A percentile compares a stretch with the other conserved stretches of the same genome.
These are phyloP conservation scores for Ailuropoda melanoleuca DNA, from an alignment of 2,113 vertebrate genomes.

Conservation along the genomic window DNA sequence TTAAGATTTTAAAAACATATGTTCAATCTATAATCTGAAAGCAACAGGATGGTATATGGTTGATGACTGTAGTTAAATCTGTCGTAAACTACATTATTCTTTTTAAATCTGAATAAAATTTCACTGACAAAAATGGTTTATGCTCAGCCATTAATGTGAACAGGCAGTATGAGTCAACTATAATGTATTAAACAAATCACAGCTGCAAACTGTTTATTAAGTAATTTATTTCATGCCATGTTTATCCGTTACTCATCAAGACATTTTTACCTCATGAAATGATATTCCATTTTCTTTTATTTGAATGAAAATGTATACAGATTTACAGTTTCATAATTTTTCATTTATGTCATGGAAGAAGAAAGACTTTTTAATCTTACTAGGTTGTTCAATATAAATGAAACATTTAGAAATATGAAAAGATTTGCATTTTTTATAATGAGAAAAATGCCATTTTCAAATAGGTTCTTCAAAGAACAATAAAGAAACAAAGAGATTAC, in stretches of 20 bases:
- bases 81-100: constrained; percentile 75
- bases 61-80: constrained; percentile 72
- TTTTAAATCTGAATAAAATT: constrained; percentile 79
- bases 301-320: constrained; percentile 39
- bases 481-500: not conserved
- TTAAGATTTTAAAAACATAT: constrained; percentile 72
- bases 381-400: not conserved
- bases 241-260: constrained; percentile 51
- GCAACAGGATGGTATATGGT: constrained; percentile 64
- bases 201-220: constrained; percentile 57
- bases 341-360: constrained; percentile 5
- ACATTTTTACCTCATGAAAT: constrained; percentile 51
- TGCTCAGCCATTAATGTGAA: constrained; percentile 70
- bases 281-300: constrained; percentile 58
- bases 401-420: constrained; percentile 39
- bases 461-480: constrained; percentile 26
- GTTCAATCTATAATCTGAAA: constrained; percentile 69
- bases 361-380: constrained; percentile 16
- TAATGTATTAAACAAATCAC: constrained; percentile 69
- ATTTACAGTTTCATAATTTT: not conserved
- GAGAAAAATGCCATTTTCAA: constrained; percentile 32
- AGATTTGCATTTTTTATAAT: not conserved
- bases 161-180: constrained; percentile 66
- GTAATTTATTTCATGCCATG: constrained; percentile 59
- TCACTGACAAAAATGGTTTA: constrained; percentile 75